Evolutionary conservation across 2,888 invertebrate genomes (phyloP).

Genomic region (Phasia obesa): DNA sequence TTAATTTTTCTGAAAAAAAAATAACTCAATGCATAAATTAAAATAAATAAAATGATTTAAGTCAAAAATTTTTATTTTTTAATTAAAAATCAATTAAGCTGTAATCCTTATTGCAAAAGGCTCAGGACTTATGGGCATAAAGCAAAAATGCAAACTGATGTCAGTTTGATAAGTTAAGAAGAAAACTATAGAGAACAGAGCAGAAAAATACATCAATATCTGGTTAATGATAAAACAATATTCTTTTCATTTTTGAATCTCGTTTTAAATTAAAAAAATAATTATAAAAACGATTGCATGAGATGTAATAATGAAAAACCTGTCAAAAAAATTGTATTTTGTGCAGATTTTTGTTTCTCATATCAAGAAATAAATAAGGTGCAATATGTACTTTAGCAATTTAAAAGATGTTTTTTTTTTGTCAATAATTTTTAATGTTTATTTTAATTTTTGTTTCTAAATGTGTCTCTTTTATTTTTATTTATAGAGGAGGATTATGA

Average conservation of each 20-base stretch:
- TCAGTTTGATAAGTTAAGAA: background rate
- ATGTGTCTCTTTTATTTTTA: constrained; percentile 1
- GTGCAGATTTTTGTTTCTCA: background rate
- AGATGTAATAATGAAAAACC: no score
- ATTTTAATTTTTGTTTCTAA: background rate
- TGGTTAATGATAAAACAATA: background rate
- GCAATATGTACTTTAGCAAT: no score
- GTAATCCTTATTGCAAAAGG: background rate
- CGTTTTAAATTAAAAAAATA: no score
- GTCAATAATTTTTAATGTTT: background rate
- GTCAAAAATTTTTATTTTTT: background rate
- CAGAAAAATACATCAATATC: background rate
- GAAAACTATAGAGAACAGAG: no score
- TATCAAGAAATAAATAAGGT: no score
- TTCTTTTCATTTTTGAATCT: no score
- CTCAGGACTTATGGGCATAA: background rate
- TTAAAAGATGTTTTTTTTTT: background rate
- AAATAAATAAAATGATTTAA: constrained; percentile 21
- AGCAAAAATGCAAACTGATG: constrained; percentile 16
- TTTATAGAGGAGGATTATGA: constrained; percentile 97
- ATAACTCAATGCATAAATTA: background rate
- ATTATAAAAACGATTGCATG: no score
- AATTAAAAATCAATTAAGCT: constrained; percentile 30
- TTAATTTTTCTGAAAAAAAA: background rate
- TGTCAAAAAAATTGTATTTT: background rate